phyloP scores from a whole-genome alignment of 2,113 vertebrate genomes.

The Oceanites oceanicus region DNA sequence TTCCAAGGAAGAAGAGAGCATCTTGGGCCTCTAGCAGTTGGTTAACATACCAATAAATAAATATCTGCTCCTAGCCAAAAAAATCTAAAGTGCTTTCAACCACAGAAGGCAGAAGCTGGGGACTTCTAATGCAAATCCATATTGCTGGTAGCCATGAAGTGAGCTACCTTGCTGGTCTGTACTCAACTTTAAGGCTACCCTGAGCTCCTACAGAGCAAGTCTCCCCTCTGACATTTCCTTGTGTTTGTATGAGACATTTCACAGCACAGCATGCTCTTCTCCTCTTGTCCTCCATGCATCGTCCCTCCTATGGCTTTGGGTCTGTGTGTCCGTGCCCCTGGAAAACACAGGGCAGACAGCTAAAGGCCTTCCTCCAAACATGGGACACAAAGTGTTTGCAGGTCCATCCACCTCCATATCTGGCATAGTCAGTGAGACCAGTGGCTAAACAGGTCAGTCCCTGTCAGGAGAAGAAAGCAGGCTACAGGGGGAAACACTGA shows the following conservation, averaged over 20 bases:
- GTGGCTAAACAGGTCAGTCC: background rate
- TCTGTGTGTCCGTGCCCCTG: no score
- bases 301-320: background rate
- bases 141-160: background rate
- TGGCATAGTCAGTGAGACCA: background rate
- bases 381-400: background rate
- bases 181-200: background rate
- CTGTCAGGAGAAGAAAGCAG: background rate
- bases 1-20: background rate
- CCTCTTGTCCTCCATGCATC: background rate
- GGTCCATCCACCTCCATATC: background rate
- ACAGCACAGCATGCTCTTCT: background rate
- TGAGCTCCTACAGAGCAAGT: background rate
- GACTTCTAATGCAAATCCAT: background rate
- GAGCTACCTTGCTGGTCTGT: background rate
- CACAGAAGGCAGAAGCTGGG: background rate
- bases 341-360: background rate
- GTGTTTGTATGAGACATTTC: background rate
- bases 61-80: background rate
- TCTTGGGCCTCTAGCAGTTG: background rate
- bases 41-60: background rate
- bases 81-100: background rate
- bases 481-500: background rate
- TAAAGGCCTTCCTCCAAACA: background rate
- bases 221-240: background rate